phyloP scores from a whole-genome alignment of 1,140 invertebrate species.

The Brachionus rotundiformis region DNA sequence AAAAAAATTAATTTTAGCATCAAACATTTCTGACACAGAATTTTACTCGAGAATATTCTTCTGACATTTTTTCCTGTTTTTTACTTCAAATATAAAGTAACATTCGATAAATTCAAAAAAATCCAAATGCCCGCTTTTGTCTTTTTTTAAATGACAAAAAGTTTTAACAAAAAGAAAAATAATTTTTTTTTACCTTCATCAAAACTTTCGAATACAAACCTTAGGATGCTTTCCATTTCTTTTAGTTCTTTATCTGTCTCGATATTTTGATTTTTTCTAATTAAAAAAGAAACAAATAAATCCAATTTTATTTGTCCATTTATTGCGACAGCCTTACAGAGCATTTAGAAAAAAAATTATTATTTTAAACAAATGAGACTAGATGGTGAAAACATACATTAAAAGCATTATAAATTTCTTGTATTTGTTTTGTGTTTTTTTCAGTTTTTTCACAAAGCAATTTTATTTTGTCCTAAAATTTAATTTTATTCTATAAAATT shows the following conservation, averaged over 20 bases:
- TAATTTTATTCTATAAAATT: neutral
- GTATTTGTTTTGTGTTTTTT: neutral
- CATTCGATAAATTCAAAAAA: slow-evolving; percentile 5
- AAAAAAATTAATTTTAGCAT: neutral
- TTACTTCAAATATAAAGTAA: slow-evolving; percentile 30
- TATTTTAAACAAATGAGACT: neutral
- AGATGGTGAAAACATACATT: neutral
- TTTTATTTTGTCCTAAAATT: slow-evolving; percentile 10
- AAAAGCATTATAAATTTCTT: neutral
- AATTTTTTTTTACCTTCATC: neutral
- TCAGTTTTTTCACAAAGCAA: neutral
- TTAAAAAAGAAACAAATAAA: slow-evolving; percentile 1
- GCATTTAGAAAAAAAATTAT: neutral
- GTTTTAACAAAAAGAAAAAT: neutral
- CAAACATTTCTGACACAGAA: neutral
- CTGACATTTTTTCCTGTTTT: neutral
- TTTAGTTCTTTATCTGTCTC: slow-evolving; percentile 13
- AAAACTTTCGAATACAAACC: slow-evolving; percentile 4
- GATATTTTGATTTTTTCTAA: slow-evolving; percentile 1
- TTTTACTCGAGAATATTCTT: neutral
- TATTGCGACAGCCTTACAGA: neutral
- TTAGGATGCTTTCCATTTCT: neutral
- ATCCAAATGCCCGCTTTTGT: neutral
- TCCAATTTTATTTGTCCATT: slow-evolving; percentile 12
- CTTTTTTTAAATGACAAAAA: neutral